These are phyloP conservation scores for Alviniconcha strummeri DNA, from an alignment of 2,888 invertebrate species.

Conservation along the genomic window DNA sequence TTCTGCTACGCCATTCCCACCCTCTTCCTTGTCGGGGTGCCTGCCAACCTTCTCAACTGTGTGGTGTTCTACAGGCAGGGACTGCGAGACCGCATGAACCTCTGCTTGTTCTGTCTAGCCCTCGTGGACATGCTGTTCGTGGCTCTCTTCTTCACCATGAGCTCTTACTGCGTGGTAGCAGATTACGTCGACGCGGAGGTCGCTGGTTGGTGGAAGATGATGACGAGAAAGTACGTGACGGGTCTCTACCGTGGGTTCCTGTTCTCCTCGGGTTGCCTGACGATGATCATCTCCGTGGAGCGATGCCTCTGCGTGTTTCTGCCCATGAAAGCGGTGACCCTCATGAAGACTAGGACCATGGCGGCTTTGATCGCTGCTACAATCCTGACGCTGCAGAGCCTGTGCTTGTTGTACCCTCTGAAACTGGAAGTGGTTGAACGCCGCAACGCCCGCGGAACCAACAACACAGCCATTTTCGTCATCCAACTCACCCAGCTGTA, in stretches of 20 bases:
- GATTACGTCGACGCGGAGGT: not conserved
- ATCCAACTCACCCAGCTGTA: not conserved
- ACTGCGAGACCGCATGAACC: slow-evolving; percentile 8
- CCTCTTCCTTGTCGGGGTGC: not conserved
- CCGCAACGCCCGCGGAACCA: not conserved
- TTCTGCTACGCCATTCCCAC: not conserved
- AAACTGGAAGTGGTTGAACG: not conserved
- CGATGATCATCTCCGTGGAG: slow-evolving; percentile 12
- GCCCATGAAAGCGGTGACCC: slow-evolving; percentile 9
- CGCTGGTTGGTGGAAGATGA: slow-evolving; percentile 2
- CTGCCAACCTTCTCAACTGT: slow-evolving; percentile 21
- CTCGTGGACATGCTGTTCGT: slow-evolving; percentile 6
- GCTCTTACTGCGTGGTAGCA: not conserved
- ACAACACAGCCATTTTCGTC: not conserved
- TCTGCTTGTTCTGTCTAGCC: not conserved
- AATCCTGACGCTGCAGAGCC: not conserved
- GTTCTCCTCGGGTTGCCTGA: slow-evolving; percentile 13
- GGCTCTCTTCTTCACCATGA: not conserved
- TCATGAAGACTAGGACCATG: not conserved
- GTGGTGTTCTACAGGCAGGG: slow-evolving; percentile 10
- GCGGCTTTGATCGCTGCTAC: not conserved
- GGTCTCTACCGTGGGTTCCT: slow-evolving; percentile 8
- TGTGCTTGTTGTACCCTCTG: not conserved
- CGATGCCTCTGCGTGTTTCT: not conserved
- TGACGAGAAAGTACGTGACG: not conserved